phyloP scores from a whole-genome alignment of 2,888 invertebrate species.

The Melanargia galathea region DNA sequence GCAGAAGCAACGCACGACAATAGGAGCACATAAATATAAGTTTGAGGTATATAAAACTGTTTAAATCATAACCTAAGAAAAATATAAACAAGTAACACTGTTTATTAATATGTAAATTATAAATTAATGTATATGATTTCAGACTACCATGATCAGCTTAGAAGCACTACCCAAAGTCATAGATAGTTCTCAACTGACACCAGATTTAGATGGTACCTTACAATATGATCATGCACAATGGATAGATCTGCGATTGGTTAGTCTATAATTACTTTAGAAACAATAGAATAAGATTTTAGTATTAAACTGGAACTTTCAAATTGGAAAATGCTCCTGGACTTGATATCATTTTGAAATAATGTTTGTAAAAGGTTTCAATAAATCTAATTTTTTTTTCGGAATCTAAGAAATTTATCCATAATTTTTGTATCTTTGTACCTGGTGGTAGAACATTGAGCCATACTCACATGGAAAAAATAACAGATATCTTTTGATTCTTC shows the following conservation, averaged over 20 bases:
- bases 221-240: slow-evolving; percentile 98
- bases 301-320: neutral
- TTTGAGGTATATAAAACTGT: slow-evolving; percentile 88
- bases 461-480: no score
- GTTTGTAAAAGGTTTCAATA: no score
- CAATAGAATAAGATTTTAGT: neutral
- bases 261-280: slow-evolving; percentile 39
- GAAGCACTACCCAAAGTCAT: slow-evolving; percentile 96
- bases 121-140: slow-evolving; percentile 45
- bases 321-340: no score
- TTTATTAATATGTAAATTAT: no score
- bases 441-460: no score
- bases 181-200: slow-evolving; percentile 95
- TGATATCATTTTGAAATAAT: no score
- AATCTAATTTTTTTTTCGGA: no score
- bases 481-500: no score
- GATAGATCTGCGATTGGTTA: slow-evolving; percentile 94
- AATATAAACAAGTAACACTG: no score
- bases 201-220: slow-evolving; percentile 96
- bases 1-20: slow-evolving; percentile 99
- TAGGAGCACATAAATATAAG: slow-evolving; percentile 99
- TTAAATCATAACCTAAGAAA: neutral
- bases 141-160: slow-evolving; percentile 98
- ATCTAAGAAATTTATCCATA: no score
- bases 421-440: no score